phyloP scores from a whole-genome alignment of 2,888 invertebrate species.

The Nezara viridula region DNA sequence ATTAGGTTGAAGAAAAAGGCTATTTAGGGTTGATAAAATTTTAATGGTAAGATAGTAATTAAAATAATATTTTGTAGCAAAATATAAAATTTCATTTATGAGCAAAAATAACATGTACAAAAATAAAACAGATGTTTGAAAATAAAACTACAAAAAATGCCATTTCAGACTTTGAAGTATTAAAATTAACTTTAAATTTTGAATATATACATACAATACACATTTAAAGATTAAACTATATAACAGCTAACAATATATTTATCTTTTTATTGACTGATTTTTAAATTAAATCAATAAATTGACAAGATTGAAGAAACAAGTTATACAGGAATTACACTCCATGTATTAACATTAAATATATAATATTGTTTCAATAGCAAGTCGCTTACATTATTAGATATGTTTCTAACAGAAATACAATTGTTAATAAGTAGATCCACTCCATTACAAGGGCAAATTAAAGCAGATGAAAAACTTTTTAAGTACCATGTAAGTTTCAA shows the following conservation, averaged over 20 bases:
- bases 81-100: slow-evolving; percentile 18
- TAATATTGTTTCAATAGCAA: not conserved
- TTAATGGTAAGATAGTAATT: slow-evolving; percentile 24
- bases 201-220: not conserved
- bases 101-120: slow-evolving; percentile 16
- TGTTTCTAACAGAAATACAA: not conserved
- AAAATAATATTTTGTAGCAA: slow-evolving; percentile 36
- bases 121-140: slow-evolving; percentile 5
- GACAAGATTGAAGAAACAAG: not conserved
- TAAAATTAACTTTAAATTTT: not conserved
- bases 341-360: not conserved
- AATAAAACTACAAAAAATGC: not conserved
- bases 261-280: not conserved
- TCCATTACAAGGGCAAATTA: not conserved
- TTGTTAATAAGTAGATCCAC: not conserved
- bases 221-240: not conserved
- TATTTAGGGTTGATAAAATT: slow-evolving; percentile 9
- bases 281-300: slow-evolving; percentile 8
- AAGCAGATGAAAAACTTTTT: not conserved
- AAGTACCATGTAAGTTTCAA: not conserved
- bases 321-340: not conserved
- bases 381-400: not conserved
- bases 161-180: slow-evolving; percentile 14
- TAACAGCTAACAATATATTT: not conserved
- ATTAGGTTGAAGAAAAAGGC: not conserved